Evolutionary conservation across 2,888 invertebrate genomes (phyloP), one percentile per base, ranked within the genome.

Genomic region (Eueremaeus valkanovi): DNA sequence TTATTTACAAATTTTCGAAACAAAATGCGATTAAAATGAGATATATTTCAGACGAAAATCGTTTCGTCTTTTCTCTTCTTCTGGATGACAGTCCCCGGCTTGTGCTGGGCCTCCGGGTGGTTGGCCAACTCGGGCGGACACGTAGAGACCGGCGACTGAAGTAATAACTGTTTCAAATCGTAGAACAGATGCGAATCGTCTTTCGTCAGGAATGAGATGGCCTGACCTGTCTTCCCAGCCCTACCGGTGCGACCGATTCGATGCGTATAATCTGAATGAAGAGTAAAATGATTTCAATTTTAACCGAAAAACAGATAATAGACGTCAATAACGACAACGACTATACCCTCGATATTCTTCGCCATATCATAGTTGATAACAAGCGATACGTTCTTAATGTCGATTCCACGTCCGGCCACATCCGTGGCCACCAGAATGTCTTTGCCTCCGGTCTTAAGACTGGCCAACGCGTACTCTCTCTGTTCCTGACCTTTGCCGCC

Each of bases 311-410:
- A n/a, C n/a, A n/a, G n/a, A n/a, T n/a, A n/a, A n/a, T n/a, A n/a
- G n/a, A n/a, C n/a, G n/a, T n/a, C n/a, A n/a, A n/a, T n/a, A n/a
- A n/a, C n/a, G n/a, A n/a, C n/a, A n/a, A 21, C 21, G 21, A 3
- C 45, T 5, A 61, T 29, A 61, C 61, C 61, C 87, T 99, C 99
- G 81, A 99, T 98, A 24, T 91, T 90, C 85, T 99, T 99, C 0
- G 99, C 97, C 99, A 99, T 99, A 83, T 99, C 99, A 82, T 99
- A 99, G 84, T 99, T 99, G 81, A 99, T 94, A 78, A 99, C 99
- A 85, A 99, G 88, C 9, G 97, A 95, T 2, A 99, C 99, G 84
- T 99, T 98, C 83, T 99, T 98, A 83, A 99, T 98, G 83, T 99
- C 99, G 80, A 99, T 99, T 93, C 99, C 99, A 88, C 99, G 92